These are phyloP conservation scores for Zeuzera pyrina DNA, from an alignment of 2,888 invertebrate species.

Conservation along the genomic window DNA sequence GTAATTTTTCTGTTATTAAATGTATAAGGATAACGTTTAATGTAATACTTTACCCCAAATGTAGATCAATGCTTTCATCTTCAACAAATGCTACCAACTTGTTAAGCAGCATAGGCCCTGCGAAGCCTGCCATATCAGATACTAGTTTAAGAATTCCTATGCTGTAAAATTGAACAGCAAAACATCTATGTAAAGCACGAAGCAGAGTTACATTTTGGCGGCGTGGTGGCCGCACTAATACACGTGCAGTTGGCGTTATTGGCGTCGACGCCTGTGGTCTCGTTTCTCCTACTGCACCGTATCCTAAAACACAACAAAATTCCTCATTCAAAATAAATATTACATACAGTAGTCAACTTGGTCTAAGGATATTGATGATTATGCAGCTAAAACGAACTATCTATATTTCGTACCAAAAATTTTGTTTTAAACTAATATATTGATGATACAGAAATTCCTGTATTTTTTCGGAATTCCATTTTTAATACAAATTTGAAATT, in stretches of 20 bases:
- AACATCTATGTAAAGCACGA: constrained; percentile 80
- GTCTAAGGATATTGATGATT: not conserved
- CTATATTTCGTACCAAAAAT: too few species aligned
- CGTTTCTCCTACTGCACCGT: constrained; percentile 49
- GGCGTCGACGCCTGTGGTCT: constrained; percentile 45
- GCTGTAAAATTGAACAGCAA: constrained; percentile 87
- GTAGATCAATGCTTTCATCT: constrained; percentile 76
- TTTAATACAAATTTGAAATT: too few species aligned
- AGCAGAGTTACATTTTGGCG: constrained; percentile 73
- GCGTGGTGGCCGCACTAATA: constrained; percentile 38
- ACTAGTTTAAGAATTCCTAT: constrained; percentile 87
- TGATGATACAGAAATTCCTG: too few species aligned
- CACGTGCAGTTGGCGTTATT: constrained; percentile 50
- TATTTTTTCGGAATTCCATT: too few species aligned
- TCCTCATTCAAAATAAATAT: not conserved
- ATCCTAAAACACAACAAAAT: constrained; percentile 24
- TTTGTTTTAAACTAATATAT: too few species aligned
- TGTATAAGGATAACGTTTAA: too few species aligned
- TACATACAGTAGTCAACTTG: not conserved
- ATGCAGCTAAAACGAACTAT: too few species aligned
- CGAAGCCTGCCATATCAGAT: constrained; percentile 88
- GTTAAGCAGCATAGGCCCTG: constrained; percentile 90
- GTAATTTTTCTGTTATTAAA: too few species aligned
- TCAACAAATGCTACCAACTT: constrained; percentile 86
- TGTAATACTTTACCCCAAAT: constrained; percentile 73